A percentile compares a stretch with the other conserved stretches of the same genome.
Conservation (phyloP, 2,797 vertebrate genomes). For the Crocodylus rhombifer region DNA sequence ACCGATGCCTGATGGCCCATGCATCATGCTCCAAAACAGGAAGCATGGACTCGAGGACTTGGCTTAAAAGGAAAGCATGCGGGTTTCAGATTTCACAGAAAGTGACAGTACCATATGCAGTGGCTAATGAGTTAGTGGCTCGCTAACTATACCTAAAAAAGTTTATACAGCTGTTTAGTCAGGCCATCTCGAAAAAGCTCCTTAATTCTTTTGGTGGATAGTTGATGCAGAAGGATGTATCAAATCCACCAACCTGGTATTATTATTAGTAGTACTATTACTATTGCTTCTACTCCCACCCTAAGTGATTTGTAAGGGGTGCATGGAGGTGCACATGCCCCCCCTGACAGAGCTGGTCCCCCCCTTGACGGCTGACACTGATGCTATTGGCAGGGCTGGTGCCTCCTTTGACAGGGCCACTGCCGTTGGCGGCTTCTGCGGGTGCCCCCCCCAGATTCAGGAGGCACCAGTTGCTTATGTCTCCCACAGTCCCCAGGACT, state of each 20-base stretch:
- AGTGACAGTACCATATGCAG: conserved; percentile 77
- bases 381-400: too few relatives aligned
- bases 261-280: background rate
- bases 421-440: too few relatives aligned
- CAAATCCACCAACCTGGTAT: background rate
- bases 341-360: too few relatives aligned
- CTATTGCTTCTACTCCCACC: background rate
- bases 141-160: conserved; percentile 71
- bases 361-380: too few relatives aligned
- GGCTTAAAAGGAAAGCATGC: conserved; percentile 59
- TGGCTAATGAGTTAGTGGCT: conserved; percentile 72
- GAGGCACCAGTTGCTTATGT: too few relatives aligned
- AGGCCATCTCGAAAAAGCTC: conserved; percentile 51
- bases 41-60: conserved; percentile 65
- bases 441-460: too few relatives aligned
- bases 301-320: too few relatives aligned
- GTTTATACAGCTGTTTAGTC: conserved; percentile 59
- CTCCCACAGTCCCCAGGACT: too few relatives aligned
- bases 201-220: background rate
- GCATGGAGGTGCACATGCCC: too few relatives aligned
- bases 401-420: too few relatives aligned
- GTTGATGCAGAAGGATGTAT: background rate
- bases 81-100: conserved; percentile 66
- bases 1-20: conserved; percentile 28
- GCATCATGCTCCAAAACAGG: conserved; percentile 23